Conservation (phyloP, 1,140 invertebrate genomes). For the Gonioctena quinquepunctata region DNA sequence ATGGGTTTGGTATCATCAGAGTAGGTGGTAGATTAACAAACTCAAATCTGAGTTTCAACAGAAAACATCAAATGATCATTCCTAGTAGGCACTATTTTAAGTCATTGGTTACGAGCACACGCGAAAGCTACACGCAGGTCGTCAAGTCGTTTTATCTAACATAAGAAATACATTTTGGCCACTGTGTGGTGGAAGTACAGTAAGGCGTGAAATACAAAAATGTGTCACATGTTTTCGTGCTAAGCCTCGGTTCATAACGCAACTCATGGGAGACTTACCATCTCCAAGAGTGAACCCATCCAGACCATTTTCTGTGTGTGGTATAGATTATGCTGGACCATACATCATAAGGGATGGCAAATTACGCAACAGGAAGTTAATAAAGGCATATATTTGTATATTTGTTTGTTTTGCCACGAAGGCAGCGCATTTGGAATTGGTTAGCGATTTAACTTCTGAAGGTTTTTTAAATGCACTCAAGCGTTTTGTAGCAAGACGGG, state of each 20-base stretch:
- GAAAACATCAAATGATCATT: slow-evolving; percentile 36
- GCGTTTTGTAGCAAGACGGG: slow-evolving; percentile 41
- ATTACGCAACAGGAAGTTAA: slow-evolving; percentile 6
- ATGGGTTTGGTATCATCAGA: slow-evolving; percentile 31
- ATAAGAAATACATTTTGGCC: slow-evolving; percentile 28
- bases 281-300: slow-evolving; percentile 17
- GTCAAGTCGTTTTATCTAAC: slow-evolving; percentile 17
- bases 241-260: slow-evolving; percentile 32
- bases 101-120: slow-evolving; percentile 31
- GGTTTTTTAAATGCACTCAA: slow-evolving; percentile 45
- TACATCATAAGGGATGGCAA: slow-evolving; percentile 26
- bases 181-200: slow-evolving; percentile 12
- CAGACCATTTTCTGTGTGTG: slow-evolving; percentile 41
- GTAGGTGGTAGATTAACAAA: slow-evolving; percentile 33
- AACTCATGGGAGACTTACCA: slow-evolving; percentile 45
- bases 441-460: slow-evolving; percentile 31
- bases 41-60: slow-evolving; percentile 24
- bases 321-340: slow-evolving; percentile 28
- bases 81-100: slow-evolving; percentile 26
- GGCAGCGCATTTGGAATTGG: slow-evolving; percentile 56
- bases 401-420: slow-evolving; percentile 42
- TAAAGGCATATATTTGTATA: slow-evolving; percentile 40
- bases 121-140: slow-evolving; percentile 20
- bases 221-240: slow-evolving; percentile 29
- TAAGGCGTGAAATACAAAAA: slow-evolving; percentile 13